Percentiles rank a stretch among this genome's conserved stretches.
These are phyloP conservation scores for Druon quercuslanigerum DNA, from an alignment of 1,140 invertebrate species.

Conservation along the genomic window DNA sequence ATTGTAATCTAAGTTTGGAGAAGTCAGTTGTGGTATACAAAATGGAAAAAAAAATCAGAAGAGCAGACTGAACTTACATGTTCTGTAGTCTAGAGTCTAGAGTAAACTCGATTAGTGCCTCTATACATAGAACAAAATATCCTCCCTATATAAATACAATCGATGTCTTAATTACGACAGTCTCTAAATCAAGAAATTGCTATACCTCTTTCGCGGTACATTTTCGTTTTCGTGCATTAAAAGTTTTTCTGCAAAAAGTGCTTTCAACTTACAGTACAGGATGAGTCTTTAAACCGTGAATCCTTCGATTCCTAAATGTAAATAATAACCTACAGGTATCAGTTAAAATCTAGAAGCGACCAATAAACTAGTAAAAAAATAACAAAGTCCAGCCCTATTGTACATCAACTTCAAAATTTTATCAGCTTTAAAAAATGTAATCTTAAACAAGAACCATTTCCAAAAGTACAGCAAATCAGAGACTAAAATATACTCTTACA, in stretches of 20 bases:
- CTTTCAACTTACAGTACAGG: slow-evolving; percentile 25
- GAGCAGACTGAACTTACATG: neutral
- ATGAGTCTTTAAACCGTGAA: slow-evolving; percentile 11
- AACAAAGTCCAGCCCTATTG: neutral
- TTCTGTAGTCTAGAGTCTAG: slow-evolving; percentile 18
- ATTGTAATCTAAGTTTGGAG: neutral
- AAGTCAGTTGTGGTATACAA: slow-evolving; percentile 16
- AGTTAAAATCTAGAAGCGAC: slow-evolving; percentile 17
- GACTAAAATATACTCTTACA: slow-evolving; percentile 8
- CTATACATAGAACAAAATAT: slow-evolving; percentile 6
- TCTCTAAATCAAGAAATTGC: slow-evolving; percentile 21
- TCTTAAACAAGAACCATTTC: neutral
- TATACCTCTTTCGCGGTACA: slow-evolving; percentile 26
- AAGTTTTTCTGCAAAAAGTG: neutral
- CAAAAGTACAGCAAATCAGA: neutral
- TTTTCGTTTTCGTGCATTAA: slow-evolving; percentile 14
- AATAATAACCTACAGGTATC: neutral
- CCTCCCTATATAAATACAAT: slow-evolving; percentile 27
- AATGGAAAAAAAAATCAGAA: neutral
- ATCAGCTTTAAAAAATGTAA: neutral
- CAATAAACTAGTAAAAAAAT: slow-evolving; percentile 29
- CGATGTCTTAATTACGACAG: slow-evolving; percentile 21
- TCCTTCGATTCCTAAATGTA: neutral
- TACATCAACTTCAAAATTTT: neutral
- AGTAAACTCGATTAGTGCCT: neutral